phyloP scores from a whole-genome alignment of 23 tunicate species.

The Styela clava region DNA sequence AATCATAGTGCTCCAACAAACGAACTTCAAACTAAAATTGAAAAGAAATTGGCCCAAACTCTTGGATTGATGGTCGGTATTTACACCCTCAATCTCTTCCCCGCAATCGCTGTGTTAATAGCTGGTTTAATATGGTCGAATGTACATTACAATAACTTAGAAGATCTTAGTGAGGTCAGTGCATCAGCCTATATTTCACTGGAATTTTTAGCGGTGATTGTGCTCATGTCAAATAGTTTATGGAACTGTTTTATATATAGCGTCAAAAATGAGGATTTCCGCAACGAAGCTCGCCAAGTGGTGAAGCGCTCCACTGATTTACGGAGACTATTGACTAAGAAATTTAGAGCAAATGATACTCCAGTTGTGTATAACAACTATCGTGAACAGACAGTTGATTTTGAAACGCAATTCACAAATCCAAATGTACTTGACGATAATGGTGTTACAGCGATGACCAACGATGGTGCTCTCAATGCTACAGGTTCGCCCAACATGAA shows the following conservation, averaged over 20 bases:
- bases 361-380: not conserved
- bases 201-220: constrained; percentile 36
- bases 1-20: constrained; percentile 1
- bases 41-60: constrained; percentile 56
- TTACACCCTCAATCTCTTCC: constrained; percentile 52
- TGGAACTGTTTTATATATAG: constrained; percentile 73
- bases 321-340: not conserved
- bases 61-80: constrained; percentile 66
- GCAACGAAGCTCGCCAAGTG: not conserved
- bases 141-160: not conserved
- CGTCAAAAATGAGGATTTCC: constrained; percentile 44
- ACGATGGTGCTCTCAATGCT: too few species aligned
- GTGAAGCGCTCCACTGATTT: not conserved
- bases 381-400: not conserved
- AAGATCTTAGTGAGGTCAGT: not conserved
- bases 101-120: constrained; percentile 19
- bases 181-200: constrained; percentile 27
- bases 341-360: not conserved
- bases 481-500: too few species aligned
- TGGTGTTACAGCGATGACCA: too few species aligned
- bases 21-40: constrained; percentile 8
- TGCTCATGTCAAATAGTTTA: constrained; percentile 55
- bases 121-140: not conserved
- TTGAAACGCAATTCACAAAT: not conserved
- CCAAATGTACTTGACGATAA: not conserved